Base-by-base conservation (phyloP, 2,113 vertebrate genomes). In the Hoplias malabaricus region DNA sequence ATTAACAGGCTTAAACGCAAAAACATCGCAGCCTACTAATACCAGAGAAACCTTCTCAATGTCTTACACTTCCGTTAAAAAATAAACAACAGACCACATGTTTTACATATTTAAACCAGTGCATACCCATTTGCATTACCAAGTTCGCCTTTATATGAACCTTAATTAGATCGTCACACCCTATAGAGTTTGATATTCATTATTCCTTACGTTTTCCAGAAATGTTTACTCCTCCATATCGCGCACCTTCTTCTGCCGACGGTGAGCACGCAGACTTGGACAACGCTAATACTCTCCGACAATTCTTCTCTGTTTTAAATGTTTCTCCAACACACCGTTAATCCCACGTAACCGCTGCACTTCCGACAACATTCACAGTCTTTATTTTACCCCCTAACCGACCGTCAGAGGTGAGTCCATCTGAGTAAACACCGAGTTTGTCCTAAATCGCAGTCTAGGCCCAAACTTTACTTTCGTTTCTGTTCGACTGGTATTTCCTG, bases 401-500 rank as follows among this genome's bases (percentile, higher is more conserved):
- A 8, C 8, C 7, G 1, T 53, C 23, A 63, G 6, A 34, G 34
- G 3, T 10, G 4, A 63, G 48, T 6, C 59, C 19, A 34, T 33
- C 3, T 31, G 14, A 1, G 57, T 16, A 21, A 36, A n/a, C 16
- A 63, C 31, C n/a, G 19, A 62, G n/a, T 36, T 21, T 3, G 6
- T n/a, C 59, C 59, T 63, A n/a, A 63, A 8, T n/a, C 1, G 6
- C 48, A 34, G 16, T 21, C 6, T 36, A 36, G 16, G 31, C 27
- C 43, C 43, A 33, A 53, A 48, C 4, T n/a, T 13, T 46, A 69
- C 31, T 80, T 75, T 80, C 72, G 42, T 13, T 75, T 80, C 40
- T 69, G 31, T 13, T 16, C 9, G 57, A 56, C 14, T 53, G 62
- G 46, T 50, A 67, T 50, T 79, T 79, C 72, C 71, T 40, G 29